A percentile compares a stretch with the other conserved stretches of the same genome.
Conservation (phyloP, 2,888 invertebrate species). For the Thereva nobilitata region DNA sequence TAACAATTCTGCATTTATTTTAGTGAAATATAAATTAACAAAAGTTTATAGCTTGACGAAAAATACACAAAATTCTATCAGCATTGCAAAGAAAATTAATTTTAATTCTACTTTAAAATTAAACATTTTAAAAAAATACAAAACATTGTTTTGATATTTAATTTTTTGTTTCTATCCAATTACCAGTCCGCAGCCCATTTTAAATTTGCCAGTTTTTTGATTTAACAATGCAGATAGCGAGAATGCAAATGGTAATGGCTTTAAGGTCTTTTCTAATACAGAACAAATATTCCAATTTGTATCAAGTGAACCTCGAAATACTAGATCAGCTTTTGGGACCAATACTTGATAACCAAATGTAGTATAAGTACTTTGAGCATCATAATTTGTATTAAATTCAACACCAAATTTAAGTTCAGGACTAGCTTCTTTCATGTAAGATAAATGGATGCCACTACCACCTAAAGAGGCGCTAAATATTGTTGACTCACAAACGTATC, state of each 20-base stretch:
- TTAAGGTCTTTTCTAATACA: constrained; percentile 35
- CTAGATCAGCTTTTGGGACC: constrained; percentile 31
- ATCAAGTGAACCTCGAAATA: constrained; percentile 37
- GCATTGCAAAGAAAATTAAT: too few species aligned
- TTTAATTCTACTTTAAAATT: too few species aligned
- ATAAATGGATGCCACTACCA: constrained; percentile 32
- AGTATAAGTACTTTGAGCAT: constrained; percentile 19
- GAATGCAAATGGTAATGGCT: constrained; percentile 33
- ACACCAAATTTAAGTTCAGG: constrained; percentile 34
- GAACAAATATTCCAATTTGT: constrained; percentile 39
- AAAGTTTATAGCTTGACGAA: too few species aligned
- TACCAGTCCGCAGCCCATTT: constrained; percentile 37
- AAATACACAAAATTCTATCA: too few species aligned
- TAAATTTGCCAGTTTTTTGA: constrained; percentile 38
- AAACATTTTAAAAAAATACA: background rate
- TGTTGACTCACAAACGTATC: constrained; percentile 6
- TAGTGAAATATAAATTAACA: too few species aligned
- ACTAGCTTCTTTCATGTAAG: constrained; percentile 35
- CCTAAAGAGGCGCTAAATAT: constrained; percentile 29
- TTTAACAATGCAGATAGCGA: constrained; percentile 37
- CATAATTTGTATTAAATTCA: constrained; percentile 35
- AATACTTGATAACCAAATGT: constrained; percentile 36
- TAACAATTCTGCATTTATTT: too few species aligned
- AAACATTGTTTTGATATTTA: too few species aligned
- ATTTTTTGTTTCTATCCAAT: background rate